phyloP scores from a whole-genome alignment of 2,797 vertebrate genomes.

The Corythornis leucogaster region DNA sequence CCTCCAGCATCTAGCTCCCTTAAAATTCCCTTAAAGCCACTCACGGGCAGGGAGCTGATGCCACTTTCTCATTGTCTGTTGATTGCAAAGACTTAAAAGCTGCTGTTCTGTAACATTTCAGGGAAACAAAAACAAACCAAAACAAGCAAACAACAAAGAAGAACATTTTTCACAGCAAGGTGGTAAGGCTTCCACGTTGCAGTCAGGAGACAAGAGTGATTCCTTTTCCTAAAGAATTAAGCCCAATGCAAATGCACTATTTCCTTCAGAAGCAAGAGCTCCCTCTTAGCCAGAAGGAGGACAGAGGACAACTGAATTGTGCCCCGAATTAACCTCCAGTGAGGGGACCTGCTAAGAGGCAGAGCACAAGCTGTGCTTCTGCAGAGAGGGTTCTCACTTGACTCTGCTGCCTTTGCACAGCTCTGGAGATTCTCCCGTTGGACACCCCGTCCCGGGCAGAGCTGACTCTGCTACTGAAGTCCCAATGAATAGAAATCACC shows the following conservation, averaged over 20 bases:
- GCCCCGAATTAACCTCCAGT: background rate
- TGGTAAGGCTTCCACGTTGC: constrained; percentile 26
- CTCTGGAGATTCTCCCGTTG: background rate
- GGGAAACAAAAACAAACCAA: background rate
- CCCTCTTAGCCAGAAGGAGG: background rate
- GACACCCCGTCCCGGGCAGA: background rate
- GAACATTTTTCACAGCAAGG: constrained; percentile 2
- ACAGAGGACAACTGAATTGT: background rate
- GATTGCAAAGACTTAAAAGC: constrained; percentile 14
- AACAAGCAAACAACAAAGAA: background rate
- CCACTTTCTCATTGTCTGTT: background rate
- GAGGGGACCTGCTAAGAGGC: background rate
- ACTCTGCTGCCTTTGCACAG: background rate
- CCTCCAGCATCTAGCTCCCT: background rate
- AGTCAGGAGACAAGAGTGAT: constrained; percentile 13
- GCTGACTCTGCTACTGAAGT: background rate
- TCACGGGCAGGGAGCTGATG: background rate
- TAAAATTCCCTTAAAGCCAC: background rate
- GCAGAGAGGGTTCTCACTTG: background rate
- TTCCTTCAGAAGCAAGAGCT: constrained; percentile 19
- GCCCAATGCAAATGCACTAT: background rate
- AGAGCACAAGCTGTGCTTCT: background rate
- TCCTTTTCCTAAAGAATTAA: constrained; percentile 31
- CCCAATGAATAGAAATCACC: background rate
- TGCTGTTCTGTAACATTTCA: background rate